Evolutionary conservation across 2,888 invertebrate genomes (phyloP).

Genomic region (Hyposoter didymator): DNA sequence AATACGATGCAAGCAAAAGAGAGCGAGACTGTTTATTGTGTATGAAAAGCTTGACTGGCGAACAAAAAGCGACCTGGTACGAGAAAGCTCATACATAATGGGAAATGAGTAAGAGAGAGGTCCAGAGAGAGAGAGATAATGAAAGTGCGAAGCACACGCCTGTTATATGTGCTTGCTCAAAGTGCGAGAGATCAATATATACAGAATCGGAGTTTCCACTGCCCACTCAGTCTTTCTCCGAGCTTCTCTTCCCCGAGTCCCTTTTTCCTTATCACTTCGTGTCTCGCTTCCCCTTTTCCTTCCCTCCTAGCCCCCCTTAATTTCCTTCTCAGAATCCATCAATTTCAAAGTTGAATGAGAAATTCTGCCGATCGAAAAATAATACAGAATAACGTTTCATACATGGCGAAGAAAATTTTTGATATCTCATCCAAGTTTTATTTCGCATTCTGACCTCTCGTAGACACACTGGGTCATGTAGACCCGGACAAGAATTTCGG

Average conservation of each 20-base stretch:
- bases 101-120: slow-evolving; percentile 9
- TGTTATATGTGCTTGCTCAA: slow-evolving; percentile 37
- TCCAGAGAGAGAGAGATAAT: slow-evolving; percentile 24
- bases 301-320: not conserved
- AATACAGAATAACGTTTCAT: not conserved
- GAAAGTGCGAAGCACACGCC: slow-evolving; percentile 31
- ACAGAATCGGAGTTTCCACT: slow-evolving; percentile 67
- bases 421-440: too few species aligned
- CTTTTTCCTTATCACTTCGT: not conserved
- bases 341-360: not conserved
- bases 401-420: too few species aligned
- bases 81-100: slow-evolving; percentile 39
- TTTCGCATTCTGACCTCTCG: too few species aligned
- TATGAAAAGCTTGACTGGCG: slow-evolving; percentile 47
- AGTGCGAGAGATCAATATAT: slow-evolving; percentile 71
- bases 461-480: too few species aligned
- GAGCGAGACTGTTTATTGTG: slow-evolving; percentile 39
- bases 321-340: slow-evolving; percentile 7
- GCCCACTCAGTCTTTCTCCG: slow-evolving; percentile 48
- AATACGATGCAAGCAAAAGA: slow-evolving; percentile 53
- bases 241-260: slow-evolving; percentile 12
- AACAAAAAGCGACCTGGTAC: slow-evolving; percentile 49
- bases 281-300: not conserved
- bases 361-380: not conserved
- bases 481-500: too few species aligned